Evolutionary conservation across 2,113 vertebrate species (phyloP), one percentile per base, ranked within the genome.

Genomic region (Oostethus manadensis): DNA sequence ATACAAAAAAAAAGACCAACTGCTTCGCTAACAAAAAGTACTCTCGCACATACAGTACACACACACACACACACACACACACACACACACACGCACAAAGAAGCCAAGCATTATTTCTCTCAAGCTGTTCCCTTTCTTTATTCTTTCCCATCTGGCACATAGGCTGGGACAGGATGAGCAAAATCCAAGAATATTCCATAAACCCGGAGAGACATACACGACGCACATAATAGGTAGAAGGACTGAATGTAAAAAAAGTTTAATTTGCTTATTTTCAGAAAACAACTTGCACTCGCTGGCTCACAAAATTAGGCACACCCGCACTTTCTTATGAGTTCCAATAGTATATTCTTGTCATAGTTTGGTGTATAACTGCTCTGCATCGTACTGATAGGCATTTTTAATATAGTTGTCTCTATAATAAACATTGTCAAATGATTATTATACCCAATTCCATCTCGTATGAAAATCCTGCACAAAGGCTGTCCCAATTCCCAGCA

Each of bases 1-100:
- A 58, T 45, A 66, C 59, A 78, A 78, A 75, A 60, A 64, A 72
- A 74, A 77, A 68, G 60, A 83, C 51, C 63, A 66, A 73, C 49
- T 1, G n/a, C 62, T 60, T 70, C 63, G 72, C 23, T 70, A 64
- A 79, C 70, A 68, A 48, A 60, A 76, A 54, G 63, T 46, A 43
- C 49, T 49, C 45, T n/a, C 29, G 17, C 35, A 50, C 21, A 49
- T 45, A n/a, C 18, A 49, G n/a, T n/a, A n/a, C n/a, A n/a, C n/a
- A n/a, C n/a, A n/a, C n/a, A 56, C 62, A 44, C 22, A 23, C 18
- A 49, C 63, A 45, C 18, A 43, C 49, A 54, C 45, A 16, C 29
- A 15, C 35, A 49, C 21, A 49, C 38, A 26, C 18, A 57, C 63
- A 44, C 18, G 54, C 21, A 51, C 51, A 58, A 22, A 43, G 18